Evolutionary conservation across 2,797 vertebrate genomes (phyloP), one percentile per base, ranked within the genome.

Genomic region (Dendrocincla tyrannina): DNA sequence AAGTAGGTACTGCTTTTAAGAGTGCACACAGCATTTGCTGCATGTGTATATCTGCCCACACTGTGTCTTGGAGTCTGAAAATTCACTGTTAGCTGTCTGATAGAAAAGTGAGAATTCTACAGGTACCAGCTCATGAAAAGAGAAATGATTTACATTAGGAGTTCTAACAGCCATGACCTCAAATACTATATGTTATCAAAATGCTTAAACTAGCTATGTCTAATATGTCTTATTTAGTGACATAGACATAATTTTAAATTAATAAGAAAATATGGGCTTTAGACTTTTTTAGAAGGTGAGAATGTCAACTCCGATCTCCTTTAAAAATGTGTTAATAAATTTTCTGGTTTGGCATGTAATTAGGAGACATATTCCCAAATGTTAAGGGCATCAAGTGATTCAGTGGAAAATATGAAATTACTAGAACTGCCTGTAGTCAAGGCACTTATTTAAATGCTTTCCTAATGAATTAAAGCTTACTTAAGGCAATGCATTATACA

Each of bases 21-120:
- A 66, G 27, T 15, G 17, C 30, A 59, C 0, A 0, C 13, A 44
- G 47, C 0, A 1, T 49, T 93, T 7, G 1, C 33, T 86, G 33
- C 24, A 33, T 23, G 25, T 25, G 56, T 35, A 41, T 67, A 11
- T 33, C 64, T 80, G 18, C 42, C 47, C 14, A 63, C n/a, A 37
- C 24, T 0, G 0, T 28, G 30, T 37, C n/a, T 68, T 59, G 23
- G 28, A 83, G 22, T 2, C 20, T 72, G 55, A 42, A 90, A 91
- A 73, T 46, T 58, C 93, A 59, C 59, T 47, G 17, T 42, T 46
- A 50, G 25, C 44, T 74, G 2, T 30, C 59, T 69, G 22, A 66
- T 37, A 47, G 6, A 81, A 77, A 91, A 80, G 52, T 24, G 11
- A 90, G 44, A 85, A 64, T 55, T 46, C 24, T 85, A 66, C 28